Percentiles rank a stretch among this genome's conserved stretches.
phyloP scores from a whole-genome alignment of 2,113 vertebrate genomes.

The Pluvianellus socialis region DNA sequence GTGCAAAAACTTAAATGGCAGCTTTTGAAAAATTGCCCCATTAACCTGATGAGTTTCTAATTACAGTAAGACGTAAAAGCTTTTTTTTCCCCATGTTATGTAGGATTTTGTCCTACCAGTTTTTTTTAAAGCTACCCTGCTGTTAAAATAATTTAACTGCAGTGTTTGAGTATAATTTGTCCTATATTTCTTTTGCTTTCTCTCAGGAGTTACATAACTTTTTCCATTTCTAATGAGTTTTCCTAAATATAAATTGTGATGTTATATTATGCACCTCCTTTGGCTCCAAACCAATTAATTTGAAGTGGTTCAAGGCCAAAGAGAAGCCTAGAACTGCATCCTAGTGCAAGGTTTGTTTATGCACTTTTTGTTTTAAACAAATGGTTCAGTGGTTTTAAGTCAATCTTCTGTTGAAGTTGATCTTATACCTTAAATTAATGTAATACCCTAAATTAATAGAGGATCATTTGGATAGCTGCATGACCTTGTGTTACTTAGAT shows the following conservation, averaged over 20 bases:
- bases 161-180: constrained; percentile 36
- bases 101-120: constrained; percentile 35
- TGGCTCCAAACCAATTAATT: constrained; percentile 51
- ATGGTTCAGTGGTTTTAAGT: not conserved
- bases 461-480: not conserved
- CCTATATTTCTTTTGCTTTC: constrained; percentile 61
- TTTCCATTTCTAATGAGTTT: constrained; percentile 61
- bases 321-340: not conserved
- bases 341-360: not conserved
- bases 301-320: constrained; percentile 69
- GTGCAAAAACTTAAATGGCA: constrained; percentile 5
- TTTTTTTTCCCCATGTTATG: not conserved
- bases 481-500: not conserved
- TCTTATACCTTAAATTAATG: not conserved
- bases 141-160: constrained; percentile 63
- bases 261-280: constrained; percentile 36
- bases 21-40: constrained; percentile 30
- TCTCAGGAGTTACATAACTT: constrained; percentile 65
- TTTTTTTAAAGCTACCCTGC: constrained; percentile 29
- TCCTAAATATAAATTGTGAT: constrained; percentile 68
- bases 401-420: constrained; percentile 4
- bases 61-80: constrained; percentile 33
- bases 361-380: not conserved
- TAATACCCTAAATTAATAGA: constrained; percentile 8
- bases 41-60: constrained; percentile 59